Conservation (phyloP, 1,140 invertebrate species). For the Antheraea pernyi region DNA sequence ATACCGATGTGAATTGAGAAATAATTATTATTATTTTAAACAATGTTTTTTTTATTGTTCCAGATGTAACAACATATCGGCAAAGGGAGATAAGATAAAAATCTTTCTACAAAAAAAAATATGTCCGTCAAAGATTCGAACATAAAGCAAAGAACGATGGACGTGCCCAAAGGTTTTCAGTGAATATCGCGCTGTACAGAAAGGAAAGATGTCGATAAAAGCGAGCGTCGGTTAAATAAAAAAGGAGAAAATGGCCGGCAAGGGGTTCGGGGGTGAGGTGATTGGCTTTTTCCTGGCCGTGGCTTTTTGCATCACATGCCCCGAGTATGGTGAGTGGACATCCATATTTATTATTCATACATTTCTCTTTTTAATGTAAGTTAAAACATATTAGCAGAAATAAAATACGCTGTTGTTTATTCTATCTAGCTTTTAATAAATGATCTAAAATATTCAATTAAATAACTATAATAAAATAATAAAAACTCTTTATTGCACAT, state of each 20-base stretch:
- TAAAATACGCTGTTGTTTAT: not conserved
- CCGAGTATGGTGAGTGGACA: slow-evolving; percentile 64
- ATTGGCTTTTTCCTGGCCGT: slow-evolving; percentile 66
- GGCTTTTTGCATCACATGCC: slow-evolving; percentile 64
- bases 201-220: slow-evolving; percentile 67
- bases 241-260: slow-evolving; percentile 64
- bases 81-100: slow-evolving; percentile 14
- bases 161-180: slow-evolving; percentile 37
- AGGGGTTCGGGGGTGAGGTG: slow-evolving; percentile 60
- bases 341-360: not conserved
- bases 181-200: slow-evolving; percentile 46
- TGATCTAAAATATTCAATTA: too few species aligned
- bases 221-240: slow-evolving; percentile 63
- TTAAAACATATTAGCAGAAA: not conserved
- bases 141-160: slow-evolving; percentile 42
- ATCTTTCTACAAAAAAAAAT: slow-evolving; percentile 20
- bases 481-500: too few species aligned
- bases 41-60: slow-evolving; percentile 36
- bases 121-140: slow-evolving; percentile 41
- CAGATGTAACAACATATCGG: slow-evolving; percentile 47
- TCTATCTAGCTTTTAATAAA: too few species aligned
- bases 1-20: too few species aligned
- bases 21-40: not conserved
- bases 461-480: too few species aligned
- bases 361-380: not conserved